Percentiles rank a stretch among this genome's conserved stretches.
These are phyloP conservation scores for Criorhina ranunculi DNA, from an alignment of 2,888 invertebrate species.

Conservation along the genomic window DNA sequence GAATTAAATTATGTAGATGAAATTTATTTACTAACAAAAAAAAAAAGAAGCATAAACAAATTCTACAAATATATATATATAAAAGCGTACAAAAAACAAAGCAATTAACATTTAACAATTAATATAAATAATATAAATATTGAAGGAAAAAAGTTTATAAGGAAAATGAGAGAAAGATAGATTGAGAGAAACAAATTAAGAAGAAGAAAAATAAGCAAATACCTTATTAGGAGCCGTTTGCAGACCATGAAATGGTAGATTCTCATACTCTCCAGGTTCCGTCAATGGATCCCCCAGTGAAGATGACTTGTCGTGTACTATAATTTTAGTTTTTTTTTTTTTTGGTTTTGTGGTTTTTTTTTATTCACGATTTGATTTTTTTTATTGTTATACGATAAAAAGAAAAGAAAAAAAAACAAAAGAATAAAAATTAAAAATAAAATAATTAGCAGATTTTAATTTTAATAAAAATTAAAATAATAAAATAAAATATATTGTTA, in stretches of 20 bases:
- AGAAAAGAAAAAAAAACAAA: conserved; percentile 58
- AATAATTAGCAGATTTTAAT: conserved; percentile 52
- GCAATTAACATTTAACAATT: conserved; percentile 58
- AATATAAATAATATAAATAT: conserved; percentile 29
- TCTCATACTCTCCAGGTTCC: conserved; percentile 96
- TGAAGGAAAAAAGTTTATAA: conserved; percentile 35
- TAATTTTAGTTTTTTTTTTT: conserved; percentile 74
- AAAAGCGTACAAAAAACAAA: conserved; percentile 58
- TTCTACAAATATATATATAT: conserved; percentile 13
- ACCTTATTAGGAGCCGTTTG: conserved; percentile 97
- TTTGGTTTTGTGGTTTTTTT: conserved; percentile 53
- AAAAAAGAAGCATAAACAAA: conserved; percentile 31
- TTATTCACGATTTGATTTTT: conserved; percentile 62
- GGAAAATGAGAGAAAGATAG: conserved; percentile 38
- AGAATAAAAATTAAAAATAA: conserved; percentile 45
- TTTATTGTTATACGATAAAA: conserved; percentile 67
- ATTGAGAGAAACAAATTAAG: conserved; percentile 26
- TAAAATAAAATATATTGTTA: conserved; percentile 71
- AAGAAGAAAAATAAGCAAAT: conserved; percentile 81
- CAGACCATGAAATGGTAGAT: conserved; percentile 97
- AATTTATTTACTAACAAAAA: conserved; percentile 23
- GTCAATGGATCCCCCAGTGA: conserved; percentile 88
- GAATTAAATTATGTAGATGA: conserved; percentile 17
- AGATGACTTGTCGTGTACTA: conserved; percentile 85
- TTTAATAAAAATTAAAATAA: conserved; percentile 78